A percentile compares a stretch with the other conserved stretches of the same genome.
These are phyloP conservation scores for Machaerirhynchus nigripectus DNA, from an alignment of 2,113 vertebrate genomes.

Conservation along the genomic window DNA sequence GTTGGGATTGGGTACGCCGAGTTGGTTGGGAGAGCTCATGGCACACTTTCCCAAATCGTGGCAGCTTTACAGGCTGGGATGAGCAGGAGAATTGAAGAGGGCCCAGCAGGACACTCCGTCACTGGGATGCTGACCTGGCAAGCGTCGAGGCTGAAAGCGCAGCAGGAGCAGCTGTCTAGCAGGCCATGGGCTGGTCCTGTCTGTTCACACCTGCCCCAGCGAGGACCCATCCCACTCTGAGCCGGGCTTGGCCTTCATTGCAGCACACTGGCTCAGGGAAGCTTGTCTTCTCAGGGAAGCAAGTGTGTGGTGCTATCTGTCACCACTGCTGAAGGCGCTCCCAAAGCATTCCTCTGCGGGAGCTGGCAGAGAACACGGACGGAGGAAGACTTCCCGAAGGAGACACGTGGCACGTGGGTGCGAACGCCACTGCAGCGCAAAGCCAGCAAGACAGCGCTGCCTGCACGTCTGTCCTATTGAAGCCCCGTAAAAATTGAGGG, in stretches of 20 bases:
- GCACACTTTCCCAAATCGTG: accelerated
- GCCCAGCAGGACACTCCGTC: background rate
- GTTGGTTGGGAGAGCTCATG: background rate
- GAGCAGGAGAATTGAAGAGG: background rate
- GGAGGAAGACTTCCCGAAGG: background rate
- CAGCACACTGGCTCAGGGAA: background rate
- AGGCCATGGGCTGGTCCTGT: background rate
- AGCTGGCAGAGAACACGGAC: background rate
- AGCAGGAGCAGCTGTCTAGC: background rate
- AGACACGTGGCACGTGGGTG: accelerated
- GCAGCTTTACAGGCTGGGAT: accelerated
- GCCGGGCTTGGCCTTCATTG: accelerated
- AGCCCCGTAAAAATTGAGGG: background rate
- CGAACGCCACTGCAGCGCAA: background rate
- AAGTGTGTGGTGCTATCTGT: background rate
- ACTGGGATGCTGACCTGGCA: background rate
- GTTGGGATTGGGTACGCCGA: accelerated
- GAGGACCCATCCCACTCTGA: background rate
- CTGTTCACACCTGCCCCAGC: background rate
- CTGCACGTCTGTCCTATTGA: accelerated
- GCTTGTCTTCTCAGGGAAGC: background rate
- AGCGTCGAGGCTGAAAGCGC: accelerated
- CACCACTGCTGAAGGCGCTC: background rate
- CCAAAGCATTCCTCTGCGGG: background rate
- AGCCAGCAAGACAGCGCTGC: background rate